Conservation (phyloP, 2,113 vertebrate genomes). For the Gallinago paraguaiae region DNA sequence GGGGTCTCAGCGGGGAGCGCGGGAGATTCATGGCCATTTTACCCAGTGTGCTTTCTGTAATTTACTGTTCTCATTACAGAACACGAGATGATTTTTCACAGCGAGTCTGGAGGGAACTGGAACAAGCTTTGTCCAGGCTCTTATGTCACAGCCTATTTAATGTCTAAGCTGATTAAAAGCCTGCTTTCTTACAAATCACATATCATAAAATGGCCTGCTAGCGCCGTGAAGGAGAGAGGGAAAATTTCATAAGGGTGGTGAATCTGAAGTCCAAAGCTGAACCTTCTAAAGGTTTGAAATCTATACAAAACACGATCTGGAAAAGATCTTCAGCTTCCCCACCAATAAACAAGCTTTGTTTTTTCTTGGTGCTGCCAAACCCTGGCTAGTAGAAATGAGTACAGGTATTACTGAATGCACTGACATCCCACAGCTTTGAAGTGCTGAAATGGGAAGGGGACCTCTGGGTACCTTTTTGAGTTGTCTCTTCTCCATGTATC, state of each 20-base stretch:
- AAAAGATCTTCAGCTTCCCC: neutral
- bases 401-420: neutral
- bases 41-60: neutral
- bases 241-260: neutral
- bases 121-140: conserved; percentile 22
- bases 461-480: neutral
- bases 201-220: neutral
- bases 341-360: neutral
- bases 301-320: neutral
- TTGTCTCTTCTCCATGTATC: neutral
- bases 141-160: conserved; percentile 14
- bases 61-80: conserved; percentile 52
- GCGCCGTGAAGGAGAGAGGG: neutral
- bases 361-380: neutral
- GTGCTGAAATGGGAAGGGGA: neutral
- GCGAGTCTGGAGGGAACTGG: neutral
- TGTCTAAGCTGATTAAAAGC: conserved; percentile 36
- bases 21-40: conserved; percentile 27
- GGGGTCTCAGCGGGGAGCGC: neutral
- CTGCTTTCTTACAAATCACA: neutral
- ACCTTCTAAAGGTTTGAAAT: neutral
- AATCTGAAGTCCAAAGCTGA: neutral
- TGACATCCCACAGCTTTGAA: neutral
- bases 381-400: neutral
- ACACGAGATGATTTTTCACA: neutral